phyloP scores from a whole-genome alignment of 2,113 vertebrate genomes.

The Gymnogyps californianus region DNA sequence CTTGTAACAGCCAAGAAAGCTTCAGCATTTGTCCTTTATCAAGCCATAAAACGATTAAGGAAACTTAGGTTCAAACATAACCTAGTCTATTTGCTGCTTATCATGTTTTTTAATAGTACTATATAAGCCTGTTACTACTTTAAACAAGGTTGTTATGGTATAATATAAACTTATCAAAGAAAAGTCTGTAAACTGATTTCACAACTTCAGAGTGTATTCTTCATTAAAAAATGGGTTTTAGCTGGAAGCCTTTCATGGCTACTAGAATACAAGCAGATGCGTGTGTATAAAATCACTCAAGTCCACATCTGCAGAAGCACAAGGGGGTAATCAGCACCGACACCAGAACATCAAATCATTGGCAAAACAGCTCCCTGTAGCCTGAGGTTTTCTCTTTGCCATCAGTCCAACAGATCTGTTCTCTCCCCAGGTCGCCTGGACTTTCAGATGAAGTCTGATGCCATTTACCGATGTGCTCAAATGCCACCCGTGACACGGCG shows the following conservation, averaged over 20 bases:
- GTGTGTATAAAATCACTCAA: not conserved
- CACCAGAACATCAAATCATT: fast-evolving
- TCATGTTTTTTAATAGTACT: not conserved
- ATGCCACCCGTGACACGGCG: fast-evolving
- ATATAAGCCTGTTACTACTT: not conserved
- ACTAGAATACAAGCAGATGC: fast-evolving
- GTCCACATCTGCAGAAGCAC: not conserved
- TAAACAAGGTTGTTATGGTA: not conserved
- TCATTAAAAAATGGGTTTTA: not conserved
- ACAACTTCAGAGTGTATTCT: not conserved
- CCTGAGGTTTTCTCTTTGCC: not conserved
- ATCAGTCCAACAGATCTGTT: too few relatives aligned
- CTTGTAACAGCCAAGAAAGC: not conserved
- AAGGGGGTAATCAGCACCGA: fast-evolving
- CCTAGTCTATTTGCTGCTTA: not conserved
- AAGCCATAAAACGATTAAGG: not conserved
- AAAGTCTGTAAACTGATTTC: not conserved
- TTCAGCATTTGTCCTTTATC: not conserved
- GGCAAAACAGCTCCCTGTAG: fast-evolving
- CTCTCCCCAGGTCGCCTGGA: fast-evolving
- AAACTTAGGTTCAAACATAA: not conserved
- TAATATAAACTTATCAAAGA: not conserved
- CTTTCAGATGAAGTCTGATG: not conserved
- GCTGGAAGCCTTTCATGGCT: not conserved
- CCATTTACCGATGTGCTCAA: fast-evolving